Evolutionary conservation across 2,888 invertebrate genomes (phyloP), one percentile per base, ranked within the genome.

Genomic region (Nymphalis urticae): DNA sequence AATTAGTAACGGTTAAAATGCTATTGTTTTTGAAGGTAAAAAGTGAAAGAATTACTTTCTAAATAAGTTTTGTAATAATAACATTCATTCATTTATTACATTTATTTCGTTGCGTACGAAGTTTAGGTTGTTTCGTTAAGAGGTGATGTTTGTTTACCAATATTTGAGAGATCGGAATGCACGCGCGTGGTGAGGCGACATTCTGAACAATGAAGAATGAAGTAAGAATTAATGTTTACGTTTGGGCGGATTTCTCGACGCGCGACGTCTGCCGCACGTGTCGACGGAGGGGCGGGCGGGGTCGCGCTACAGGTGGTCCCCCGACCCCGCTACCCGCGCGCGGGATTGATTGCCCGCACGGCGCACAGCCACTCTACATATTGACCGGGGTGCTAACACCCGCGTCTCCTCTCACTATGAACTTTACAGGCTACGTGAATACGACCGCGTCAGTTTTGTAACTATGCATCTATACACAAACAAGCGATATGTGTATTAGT

Each of bases 151-250:
- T 92, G 92, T 92, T 92, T 92, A 91, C 90, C 85, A 90, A 92
- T 91, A 90, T 81, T 78, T 79, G 76, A 78, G 82, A 87, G 87
- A 87, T 86, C 77, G 88, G 86, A 85, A 88, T 89, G 80, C 82
- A 85, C 81, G 84, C 89, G 89, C 90, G 87, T 86, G 87, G 83
- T 87, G 85, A 84, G 82, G 78, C 85, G 85, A 86, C 88, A 88
- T 88, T 88, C 88, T 85, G 86, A 85, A 90, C 91, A 88, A 88
- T 90, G 89, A 91, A 90, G 91, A 90, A 89, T 89, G 91, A 89
- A 90, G 85, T 88, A 89, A 90, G 91, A 90, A 91, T 91, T 91
- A 89, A 90, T 92, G 92, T 92, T 92, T 92, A 92, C 92, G 92
- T 92, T 91, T 91, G 88, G 91, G 89, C 87, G 89, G 90, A 89